phyloP scores from a whole-genome alignment of 2,888 invertebrate genomes.

The Hypercompe scribonia region DNA sequence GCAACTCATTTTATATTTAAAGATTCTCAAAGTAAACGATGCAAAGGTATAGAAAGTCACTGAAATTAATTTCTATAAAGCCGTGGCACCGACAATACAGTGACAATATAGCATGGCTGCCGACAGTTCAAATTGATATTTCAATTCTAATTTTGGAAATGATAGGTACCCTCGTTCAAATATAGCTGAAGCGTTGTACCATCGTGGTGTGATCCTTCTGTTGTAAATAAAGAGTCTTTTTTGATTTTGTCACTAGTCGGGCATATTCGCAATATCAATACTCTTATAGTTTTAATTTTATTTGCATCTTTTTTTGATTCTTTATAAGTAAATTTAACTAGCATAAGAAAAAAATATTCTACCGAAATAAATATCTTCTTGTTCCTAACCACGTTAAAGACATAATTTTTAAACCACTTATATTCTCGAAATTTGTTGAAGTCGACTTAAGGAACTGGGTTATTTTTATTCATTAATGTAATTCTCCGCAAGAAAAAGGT shows the following conservation, averaged over 20 bases:
- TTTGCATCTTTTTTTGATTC: too few relatives aligned
- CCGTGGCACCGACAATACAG: too few relatives aligned
- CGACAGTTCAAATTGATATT: neutral
- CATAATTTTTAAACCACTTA: neutral
- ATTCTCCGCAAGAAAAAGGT: constrained; percentile 1
- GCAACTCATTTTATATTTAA: too few relatives aligned
- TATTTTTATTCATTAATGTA: constrained; percentile 13
- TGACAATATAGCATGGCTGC: too few relatives aligned
- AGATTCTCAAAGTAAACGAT: too few relatives aligned
- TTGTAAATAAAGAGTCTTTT: neutral
- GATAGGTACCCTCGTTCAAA: neutral
- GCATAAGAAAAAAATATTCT: neutral
- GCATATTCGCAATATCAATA: neutral
- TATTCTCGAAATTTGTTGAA: neutral
- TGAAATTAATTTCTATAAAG: too few relatives aligned
- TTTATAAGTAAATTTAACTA: neutral
- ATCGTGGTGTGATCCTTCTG: neutral
- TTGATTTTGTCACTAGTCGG: neutral
- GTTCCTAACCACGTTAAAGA: neutral
- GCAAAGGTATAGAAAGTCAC: too few relatives aligned
- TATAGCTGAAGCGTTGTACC: neutral
- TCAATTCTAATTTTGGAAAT: neutral
- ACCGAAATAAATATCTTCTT: neutral
- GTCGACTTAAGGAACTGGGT: constrained; percentile 7
- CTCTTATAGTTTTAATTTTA: neutral